Evolutionary conservation across 2,797 vertebrate genomes (phyloP).

Genomic region (Helarctos malayanus): DNA sequence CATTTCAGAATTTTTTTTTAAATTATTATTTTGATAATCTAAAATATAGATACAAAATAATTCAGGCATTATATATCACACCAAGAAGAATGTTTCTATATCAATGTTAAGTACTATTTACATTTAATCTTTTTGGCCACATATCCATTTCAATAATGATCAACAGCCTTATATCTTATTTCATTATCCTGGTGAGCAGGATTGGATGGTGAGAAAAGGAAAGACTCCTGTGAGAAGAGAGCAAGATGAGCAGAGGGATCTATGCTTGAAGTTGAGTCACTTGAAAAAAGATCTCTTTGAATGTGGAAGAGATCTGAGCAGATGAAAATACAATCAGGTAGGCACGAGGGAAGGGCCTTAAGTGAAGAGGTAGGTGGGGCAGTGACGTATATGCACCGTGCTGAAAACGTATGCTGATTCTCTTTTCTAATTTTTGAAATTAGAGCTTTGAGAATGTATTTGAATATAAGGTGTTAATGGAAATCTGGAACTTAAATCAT

Average conservation of each 20-base stretch:
- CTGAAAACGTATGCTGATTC: not conserved
- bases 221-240: slow-evolving; percentile 72
- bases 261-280: slow-evolving; percentile 62
- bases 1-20: not conserved
- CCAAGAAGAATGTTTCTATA: not conserved
- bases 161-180: slow-evolving; percentile 58
- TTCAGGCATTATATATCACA: not conserved
- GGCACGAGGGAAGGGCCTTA: slow-evolving; percentile 43
- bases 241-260: slow-evolving; percentile 66
- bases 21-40: slow-evolving; percentile 3
- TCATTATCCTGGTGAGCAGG: slow-evolving; percentile 72
- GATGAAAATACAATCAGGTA: slow-evolving; percentile 83
- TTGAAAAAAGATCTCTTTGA: slow-evolving; percentile 77
- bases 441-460: slow-evolving; percentile 48
- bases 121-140: not conserved
- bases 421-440: slow-evolving; percentile 41
- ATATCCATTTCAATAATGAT: slow-evolving; percentile 43
- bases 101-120: slow-evolving; percentile 32
- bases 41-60: slow-evolving; percentile 44
- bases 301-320: slow-evolving; percentile 81
- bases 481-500: slow-evolving; percentile 41
- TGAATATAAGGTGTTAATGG: not conserved
- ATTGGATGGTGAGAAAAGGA: slow-evolving; percentile 78
- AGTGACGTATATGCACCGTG: not conserved
- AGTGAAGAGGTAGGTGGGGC: slow-evolving; percentile 1